Percentiles rank a stretch among this genome's conserved stretches.
phyloP scores from a whole-genome alignment of 2,797 vertebrate species.

The Parotocinclus haroldoi region DNA sequence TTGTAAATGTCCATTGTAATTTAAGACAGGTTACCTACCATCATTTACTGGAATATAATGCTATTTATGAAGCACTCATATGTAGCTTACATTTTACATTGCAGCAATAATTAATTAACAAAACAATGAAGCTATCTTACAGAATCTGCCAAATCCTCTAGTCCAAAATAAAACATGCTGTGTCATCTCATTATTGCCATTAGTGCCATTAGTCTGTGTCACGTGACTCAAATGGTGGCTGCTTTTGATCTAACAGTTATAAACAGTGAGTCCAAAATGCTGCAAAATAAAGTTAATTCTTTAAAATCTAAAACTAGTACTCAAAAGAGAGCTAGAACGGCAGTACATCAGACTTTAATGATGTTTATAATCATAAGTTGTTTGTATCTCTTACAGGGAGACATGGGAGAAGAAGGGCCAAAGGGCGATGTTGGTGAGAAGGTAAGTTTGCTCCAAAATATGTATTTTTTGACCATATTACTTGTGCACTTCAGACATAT shows the following conservation, averaged over 20 bases:
- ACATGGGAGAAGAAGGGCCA: constrained; percentile 83
- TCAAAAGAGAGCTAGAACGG: not conserved
- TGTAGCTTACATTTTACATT: too few relatives aligned
- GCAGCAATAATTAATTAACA: too few relatives aligned
- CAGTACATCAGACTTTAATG: too few relatives aligned
- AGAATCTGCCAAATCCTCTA: not conserved
- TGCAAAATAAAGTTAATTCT: constrained; percentile 1
- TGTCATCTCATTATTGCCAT: constrained; percentile 2
- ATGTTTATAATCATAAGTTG: not conserved
- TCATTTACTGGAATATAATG: too few relatives aligned
- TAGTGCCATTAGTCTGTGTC: not conserved
- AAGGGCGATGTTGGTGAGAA: constrained; percentile 91
- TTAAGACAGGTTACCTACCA: too few relatives aligned
- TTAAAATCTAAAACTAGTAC: not conserved
- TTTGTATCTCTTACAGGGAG: constrained; percentile 73
- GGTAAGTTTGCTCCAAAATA: constrained; percentile 68
- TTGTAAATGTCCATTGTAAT: too few relatives aligned
- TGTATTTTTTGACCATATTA: not conserved
- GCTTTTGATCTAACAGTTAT: constrained; percentile 8
- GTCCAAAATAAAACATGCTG: not conserved
- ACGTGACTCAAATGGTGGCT: not conserved
- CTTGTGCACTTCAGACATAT: not conserved
- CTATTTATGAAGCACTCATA: too few relatives aligned
- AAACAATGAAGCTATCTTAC: too few relatives aligned
- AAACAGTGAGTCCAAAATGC: not conserved